Conservation (phyloP, 2,113 vertebrate species). For the Amphilophus citrinellus region DNA sequence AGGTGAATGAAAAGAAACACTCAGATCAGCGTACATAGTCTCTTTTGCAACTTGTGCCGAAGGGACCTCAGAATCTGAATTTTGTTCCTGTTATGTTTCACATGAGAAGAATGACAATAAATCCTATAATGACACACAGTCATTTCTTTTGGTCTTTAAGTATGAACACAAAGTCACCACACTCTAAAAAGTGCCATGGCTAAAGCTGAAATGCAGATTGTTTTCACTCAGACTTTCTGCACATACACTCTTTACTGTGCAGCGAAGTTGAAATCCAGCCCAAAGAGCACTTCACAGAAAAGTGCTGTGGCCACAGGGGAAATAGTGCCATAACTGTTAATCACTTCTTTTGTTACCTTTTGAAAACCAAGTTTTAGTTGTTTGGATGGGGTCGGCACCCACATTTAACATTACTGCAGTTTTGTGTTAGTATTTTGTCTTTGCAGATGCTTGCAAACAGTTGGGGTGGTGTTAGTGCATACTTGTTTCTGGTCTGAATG, state of each 20-base stretch:
- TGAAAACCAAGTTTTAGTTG: background rate
- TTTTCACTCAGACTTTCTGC: no score
- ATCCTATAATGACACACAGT: background rate
- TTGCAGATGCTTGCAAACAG: background rate
- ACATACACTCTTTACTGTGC: no score
- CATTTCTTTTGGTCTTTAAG: background rate
- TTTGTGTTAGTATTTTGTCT: fast-evolving
- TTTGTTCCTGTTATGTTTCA: no score
- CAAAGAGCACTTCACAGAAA: background rate
- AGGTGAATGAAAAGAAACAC: no score
- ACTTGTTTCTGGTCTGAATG: background rate
- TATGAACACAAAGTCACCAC: background rate
- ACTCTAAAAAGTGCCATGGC: no score
- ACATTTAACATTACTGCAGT: background rate
- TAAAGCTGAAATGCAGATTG: no score
- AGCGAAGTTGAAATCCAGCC: background rate
- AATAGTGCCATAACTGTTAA: fast-evolving
- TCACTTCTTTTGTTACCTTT: constrained; percentile 1
- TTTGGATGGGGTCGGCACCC: background rate
- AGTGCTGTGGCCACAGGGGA: background rate
- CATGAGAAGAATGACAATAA: no score
- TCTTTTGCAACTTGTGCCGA: no score
- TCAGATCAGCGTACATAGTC: no score
- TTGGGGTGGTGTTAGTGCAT: background rate
- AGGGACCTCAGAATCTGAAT: no score